Percentiles rank a stretch among this genome's conserved stretches.
phyloP scores from a whole-genome alignment of 1,140 invertebrate species.

The Achatina immaculata region DNA sequence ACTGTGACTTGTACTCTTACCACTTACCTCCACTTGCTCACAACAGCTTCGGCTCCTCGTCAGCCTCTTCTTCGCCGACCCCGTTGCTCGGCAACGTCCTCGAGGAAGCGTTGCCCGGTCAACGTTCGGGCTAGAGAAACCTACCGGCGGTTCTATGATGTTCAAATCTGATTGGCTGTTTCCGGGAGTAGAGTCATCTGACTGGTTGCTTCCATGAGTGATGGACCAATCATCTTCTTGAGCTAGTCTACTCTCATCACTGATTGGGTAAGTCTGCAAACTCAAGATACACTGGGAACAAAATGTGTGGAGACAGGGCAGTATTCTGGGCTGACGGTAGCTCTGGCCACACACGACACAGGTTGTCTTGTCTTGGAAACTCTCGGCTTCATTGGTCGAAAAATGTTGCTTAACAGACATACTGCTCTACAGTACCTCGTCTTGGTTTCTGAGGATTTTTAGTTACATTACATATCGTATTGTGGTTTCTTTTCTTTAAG shows the following conservation, averaged over 20 bases:
- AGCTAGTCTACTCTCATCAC: too few relatives aligned
- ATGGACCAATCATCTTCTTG: too few relatives aligned
- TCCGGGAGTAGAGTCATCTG: too few relatives aligned
- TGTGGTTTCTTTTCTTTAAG: too few relatives aligned
- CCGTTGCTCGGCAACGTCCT: not conserved
- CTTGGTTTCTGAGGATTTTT: too few relatives aligned
- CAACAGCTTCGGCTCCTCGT: not conserved
- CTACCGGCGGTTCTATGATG: not conserved
- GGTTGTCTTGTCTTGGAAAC: not conserved
- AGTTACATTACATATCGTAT: too few relatives aligned
- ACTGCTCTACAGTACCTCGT: too few relatives aligned
- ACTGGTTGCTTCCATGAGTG: too few relatives aligned
- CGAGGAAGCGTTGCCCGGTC: not conserved
- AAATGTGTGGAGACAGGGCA: conserved; percentile 48
- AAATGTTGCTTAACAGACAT: too few relatives aligned
- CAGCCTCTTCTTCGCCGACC: not conserved
- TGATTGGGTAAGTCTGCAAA: conserved; percentile 41
- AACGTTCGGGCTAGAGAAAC: not conserved
- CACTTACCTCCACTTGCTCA: not conserved
- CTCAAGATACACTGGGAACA: conserved; percentile 39
- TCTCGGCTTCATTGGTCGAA: too few relatives aligned
- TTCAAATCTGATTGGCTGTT: not conserved
- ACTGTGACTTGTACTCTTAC: not conserved
- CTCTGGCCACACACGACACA: conserved; percentile 36
- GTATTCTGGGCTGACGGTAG: conserved; percentile 38